Conservation (phyloP, 2,797 vertebrate species). For the Taenioides sp. region DNA sequence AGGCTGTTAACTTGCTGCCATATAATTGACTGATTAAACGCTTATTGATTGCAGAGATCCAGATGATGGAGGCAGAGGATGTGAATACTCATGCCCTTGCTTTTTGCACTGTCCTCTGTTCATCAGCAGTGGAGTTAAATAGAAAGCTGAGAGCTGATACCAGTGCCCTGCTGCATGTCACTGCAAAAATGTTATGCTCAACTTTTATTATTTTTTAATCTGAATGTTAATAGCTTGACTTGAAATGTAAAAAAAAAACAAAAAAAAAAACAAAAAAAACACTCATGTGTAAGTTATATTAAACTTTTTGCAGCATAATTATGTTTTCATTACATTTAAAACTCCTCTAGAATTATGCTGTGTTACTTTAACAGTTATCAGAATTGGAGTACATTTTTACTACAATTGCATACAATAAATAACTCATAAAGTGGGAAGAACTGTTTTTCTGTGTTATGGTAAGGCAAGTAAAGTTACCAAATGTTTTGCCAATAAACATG, state of each 20-base stretch:
- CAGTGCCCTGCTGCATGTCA: not conserved
- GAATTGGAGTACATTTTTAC: no score
- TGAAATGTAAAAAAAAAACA: no score
- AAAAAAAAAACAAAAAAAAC: no score
- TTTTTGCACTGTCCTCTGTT: slow-evolving; percentile 63
- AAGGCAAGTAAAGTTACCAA: not conserved
- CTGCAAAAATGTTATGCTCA: not conserved
- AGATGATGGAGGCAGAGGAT: slow-evolving; percentile 67
- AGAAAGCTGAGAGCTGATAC: slow-evolving; percentile 36
- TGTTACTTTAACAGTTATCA: no score
- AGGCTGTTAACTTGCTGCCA: slow-evolving; percentile 77
- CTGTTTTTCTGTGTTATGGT: no score
- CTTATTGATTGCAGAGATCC: slow-evolving; percentile 78
- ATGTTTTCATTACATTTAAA: no score
- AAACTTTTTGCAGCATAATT: no score
- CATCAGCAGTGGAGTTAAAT: slow-evolving; percentile 29
- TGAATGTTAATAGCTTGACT: not conserved
- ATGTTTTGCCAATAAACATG: not conserved
- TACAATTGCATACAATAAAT: no score
- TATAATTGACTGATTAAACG: slow-evolving; percentile 82
- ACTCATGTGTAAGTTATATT: no score
- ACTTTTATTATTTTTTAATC: not conserved
- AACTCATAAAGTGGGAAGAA: no score
- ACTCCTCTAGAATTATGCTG: no score
- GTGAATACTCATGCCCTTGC: slow-evolving; percentile 64